phyloP scores from a whole-genome alignment of 2,888 invertebrate species.

The Cloeon dipterum region DNA sequence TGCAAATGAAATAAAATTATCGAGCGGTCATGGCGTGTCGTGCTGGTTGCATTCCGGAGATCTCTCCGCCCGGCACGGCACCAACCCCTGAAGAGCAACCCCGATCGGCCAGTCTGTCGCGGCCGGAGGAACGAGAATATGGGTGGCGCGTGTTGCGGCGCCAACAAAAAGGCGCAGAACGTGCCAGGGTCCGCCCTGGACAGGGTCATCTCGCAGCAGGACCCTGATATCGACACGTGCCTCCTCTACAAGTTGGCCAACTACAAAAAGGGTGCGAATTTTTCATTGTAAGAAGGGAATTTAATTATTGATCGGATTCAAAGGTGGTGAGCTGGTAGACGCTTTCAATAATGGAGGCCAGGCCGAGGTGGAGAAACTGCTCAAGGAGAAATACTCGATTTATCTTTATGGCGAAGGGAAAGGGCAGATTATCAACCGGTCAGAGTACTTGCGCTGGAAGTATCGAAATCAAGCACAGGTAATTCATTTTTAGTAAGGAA shows the following conservation, averaged over 20 bases:
- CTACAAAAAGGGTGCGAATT: constrained; percentile 48
- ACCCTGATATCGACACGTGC: constrained; percentile 56
- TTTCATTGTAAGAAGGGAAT: too few relatives aligned
- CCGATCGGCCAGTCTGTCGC: too few relatives aligned
- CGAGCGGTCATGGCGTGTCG: too few relatives aligned
- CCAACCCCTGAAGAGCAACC: too few relatives aligned
- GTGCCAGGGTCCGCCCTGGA: constrained; percentile 54
- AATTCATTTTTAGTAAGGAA: too few relatives aligned
- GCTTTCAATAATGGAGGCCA: constrained; percentile 70
- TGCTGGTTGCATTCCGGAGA: too few relatives aligned
- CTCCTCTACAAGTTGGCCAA: constrained; percentile 65
- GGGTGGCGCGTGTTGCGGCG: neutral
- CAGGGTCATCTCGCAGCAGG: constrained; percentile 61
- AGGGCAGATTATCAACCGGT: constrained; percentile 63
- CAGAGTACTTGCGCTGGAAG: constrained; percentile 77
- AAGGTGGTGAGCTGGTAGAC: constrained; percentile 62
- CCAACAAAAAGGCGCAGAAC: constrained; percentile 8
- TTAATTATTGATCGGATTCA: constrained; percentile 2
- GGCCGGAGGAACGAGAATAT: too few relatives aligned
- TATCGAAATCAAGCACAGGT: constrained; percentile 41
- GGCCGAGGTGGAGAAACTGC: constrained; percentile 57
- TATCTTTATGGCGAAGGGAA: constrained; percentile 73
- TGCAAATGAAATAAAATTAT: too few relatives aligned
- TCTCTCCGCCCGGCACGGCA: too few relatives aligned
- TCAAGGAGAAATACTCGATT: constrained; percentile 64